phyloP scores from a whole-genome alignment of 2,888 invertebrate genomes.

The Autographa gamma region DNA sequence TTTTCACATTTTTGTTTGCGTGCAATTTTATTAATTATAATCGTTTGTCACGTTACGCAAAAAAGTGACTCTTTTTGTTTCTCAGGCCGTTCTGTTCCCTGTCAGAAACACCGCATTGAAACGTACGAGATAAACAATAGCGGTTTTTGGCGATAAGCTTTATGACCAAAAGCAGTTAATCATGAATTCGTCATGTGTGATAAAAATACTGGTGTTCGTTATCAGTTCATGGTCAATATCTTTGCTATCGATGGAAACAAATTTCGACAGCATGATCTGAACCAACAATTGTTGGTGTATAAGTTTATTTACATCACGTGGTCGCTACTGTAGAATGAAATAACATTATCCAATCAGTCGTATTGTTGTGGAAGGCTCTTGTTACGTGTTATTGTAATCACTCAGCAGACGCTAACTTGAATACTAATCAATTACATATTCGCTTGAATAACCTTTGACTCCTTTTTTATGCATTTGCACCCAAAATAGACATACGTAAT shows the following conservation, averaged over 20 bases:
- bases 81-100: neutral
- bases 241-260: constrained; percentile 23
- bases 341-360: constrained; percentile 6
- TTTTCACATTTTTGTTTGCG: neutral
- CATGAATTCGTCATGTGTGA: neutral
- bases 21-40: neutral
- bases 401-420: neutral
- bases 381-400: constrained; percentile 7
- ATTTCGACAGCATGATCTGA: neutral
- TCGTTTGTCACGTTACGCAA: neutral
- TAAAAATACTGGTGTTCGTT: constrained; percentile 18
- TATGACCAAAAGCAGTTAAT: constrained; percentile 8
- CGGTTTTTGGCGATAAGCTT: neutral
- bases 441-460: neutral
- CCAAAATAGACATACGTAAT: neutral
- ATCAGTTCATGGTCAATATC: constrained; percentile 47
- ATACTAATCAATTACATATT: constrained; percentile 14
- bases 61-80: neutral
- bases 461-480: neutral
- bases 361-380: constrained; percentile 8
- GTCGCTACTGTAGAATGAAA: neutral
- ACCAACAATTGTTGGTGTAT: neutral
- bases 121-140: neutral
- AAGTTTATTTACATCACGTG: constrained; percentile 21
- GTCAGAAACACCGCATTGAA: neutral